Evolutionary conservation across 2,797 vertebrate species (phyloP), one percentile per base, ranked within the genome.

Genomic region (Coregonus ussuriensis): DNA sequence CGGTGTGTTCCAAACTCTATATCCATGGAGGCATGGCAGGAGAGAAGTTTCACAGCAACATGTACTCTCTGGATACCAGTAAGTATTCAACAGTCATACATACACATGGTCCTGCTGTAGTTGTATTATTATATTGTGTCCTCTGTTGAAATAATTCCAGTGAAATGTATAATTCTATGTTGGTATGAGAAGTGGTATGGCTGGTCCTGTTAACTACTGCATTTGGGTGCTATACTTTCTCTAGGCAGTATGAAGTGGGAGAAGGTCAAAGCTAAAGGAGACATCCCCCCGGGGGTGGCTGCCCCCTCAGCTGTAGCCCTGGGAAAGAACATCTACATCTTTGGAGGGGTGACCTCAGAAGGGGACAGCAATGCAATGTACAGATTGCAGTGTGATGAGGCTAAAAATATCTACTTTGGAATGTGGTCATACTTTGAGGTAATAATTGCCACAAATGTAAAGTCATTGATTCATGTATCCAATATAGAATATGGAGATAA

Each of bases 1-100:
- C 96, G 0, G 84, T 94, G 0, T 95, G 94, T 59, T 94, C 93
- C 16, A 95, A 91, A 66, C 91, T 99, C 77, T 97, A 95, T 80
- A 79, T 99, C 80, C 97, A 99, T 0, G 97, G 97, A 56, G 97
- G 97, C 29, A 93, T 98, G 89, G 91, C 95, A 29, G 96, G 96
- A 56, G 94, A 96, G 1, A 88, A 77, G 47, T 95, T 98, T 72
- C 88, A 96, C 85, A 91, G 65, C 4, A 96, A 99, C 51, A 93
- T 98, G 84, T 94, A 95, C 86, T 94, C 83, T 63, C 92, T 99
- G 0, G 93, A 96, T 52, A 93, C 75, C 35, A 80, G 96, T 96
- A 73, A 56, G 31, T 56, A 2, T 59, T 31, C 41, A 41, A 41
- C 41, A 41, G 56, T 59, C 56, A 25, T 25, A 41, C 7, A 92